Conservation (phyloP, 2,888 invertebrate species). For the Stomorhina lunata region DNA sequence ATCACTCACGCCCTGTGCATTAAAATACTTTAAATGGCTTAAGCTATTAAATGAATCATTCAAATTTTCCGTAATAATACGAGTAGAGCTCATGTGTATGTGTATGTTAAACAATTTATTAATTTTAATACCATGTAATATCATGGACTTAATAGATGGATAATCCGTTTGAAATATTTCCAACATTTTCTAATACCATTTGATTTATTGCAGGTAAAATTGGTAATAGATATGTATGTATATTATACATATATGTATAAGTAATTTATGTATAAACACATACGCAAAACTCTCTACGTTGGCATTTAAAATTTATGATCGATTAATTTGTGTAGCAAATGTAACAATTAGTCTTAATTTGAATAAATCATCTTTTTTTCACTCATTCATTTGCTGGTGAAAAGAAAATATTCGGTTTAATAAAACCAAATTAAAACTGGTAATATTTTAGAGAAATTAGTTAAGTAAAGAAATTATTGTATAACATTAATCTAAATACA, state of each 20-base stretch:
- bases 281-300: not conserved
- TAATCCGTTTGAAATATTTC: constrained; percentile 46
- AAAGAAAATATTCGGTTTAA: not conserved
- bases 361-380: constrained; percentile 12
- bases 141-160: constrained; percentile 38
- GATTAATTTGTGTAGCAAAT: constrained; percentile 23
- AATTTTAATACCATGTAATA: constrained; percentile 49
- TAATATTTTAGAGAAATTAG: not conserved
- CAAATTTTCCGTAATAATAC: not conserved
- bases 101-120: constrained; percentile 10
- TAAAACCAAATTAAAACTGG: not conserved
- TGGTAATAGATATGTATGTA: no score
- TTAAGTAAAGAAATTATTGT: not conserved
- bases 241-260: no score
- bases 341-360: constrained; percentile 30
- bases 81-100: not conserved
- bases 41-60: constrained; percentile 5
- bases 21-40: not conserved
- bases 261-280: not conserved
- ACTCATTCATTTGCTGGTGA: no score
- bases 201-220: constrained; percentile 51
- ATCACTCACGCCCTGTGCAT: not conserved
- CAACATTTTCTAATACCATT: constrained; percentile 55
- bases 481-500: not conserved
- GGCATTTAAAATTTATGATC: constrained; percentile 13